Percentiles rank a stretch among this genome's conserved stretches.
Conservation (phyloP, 1,140 invertebrate genomes). For the Papilio polytes region DNA sequence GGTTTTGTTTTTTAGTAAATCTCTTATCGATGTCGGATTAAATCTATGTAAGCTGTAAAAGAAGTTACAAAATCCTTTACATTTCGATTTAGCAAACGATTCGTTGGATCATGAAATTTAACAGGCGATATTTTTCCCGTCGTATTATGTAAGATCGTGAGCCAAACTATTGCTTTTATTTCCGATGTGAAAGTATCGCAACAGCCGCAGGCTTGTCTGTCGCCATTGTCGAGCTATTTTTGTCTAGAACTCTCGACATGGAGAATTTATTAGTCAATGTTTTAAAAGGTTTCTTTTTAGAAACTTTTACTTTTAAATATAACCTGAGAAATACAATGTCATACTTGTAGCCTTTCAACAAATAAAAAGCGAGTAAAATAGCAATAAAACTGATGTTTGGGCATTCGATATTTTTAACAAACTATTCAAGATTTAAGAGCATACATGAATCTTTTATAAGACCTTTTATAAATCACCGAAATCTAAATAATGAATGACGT, state of each 20-base stretch:
- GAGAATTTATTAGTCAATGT: background rate
- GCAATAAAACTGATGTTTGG: too few relatives aligned
- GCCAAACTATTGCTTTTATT: background rate
- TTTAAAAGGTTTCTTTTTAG: conserved; percentile 1
- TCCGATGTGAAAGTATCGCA: conserved; percentile 6
- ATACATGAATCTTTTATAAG: background rate
- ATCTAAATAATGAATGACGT: background rate
- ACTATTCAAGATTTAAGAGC: too few relatives aligned
- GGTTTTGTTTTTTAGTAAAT: background rate
- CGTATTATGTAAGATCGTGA: background rate
- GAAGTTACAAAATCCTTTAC: background rate
- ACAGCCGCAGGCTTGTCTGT: conserved; percentile 2
- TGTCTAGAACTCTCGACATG: background rate
- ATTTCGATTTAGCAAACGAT: background rate
- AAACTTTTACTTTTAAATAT: background rate
- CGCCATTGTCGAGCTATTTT: background rate
- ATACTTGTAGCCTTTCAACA: too few relatives aligned
- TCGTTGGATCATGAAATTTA: background rate
- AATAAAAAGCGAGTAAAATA: too few relatives aligned
- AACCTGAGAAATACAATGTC: background rate
- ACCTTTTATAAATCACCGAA: background rate
- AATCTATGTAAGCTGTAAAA: background rate
- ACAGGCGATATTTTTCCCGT: background rate
- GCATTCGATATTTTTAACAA: too few relatives aligned
- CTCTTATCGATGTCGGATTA: background rate